A percentile compares a stretch with the other conserved stretches of the same genome.
Conservation (phyloP, 2,113 vertebrate species). For the Prietella phreatophila region DNA sequence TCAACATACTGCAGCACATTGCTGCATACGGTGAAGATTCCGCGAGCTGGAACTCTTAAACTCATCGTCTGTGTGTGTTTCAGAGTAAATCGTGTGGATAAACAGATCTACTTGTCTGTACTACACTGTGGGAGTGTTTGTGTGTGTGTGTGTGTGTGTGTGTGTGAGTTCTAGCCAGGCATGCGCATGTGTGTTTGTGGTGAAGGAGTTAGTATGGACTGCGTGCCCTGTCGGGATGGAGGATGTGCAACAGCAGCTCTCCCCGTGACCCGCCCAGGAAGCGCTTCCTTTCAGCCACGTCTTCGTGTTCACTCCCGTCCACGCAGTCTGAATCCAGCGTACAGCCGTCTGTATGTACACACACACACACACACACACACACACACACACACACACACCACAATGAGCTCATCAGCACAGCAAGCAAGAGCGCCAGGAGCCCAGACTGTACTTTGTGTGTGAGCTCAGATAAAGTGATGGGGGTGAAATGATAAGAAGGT, state of each 20-base stretch:
- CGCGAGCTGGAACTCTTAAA: background rate
- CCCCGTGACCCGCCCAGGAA: conserved; percentile 24
- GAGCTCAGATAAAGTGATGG: background rate
- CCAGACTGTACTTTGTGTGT: background rate
- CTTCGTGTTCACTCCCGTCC: conserved; percentile 21
- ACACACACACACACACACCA: background rate
- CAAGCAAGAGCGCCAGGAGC: background rate
- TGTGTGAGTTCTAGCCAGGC: no score
- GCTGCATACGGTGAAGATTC: conserved; percentile 12
- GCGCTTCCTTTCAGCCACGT: conserved; percentile 16
- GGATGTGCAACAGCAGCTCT: conserved; percentile 34
- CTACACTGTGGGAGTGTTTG: background rate
- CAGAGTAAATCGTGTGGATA: background rate
- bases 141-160: no score
- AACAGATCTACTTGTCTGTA: background rate
- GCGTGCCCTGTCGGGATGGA: conserved; percentile 29
- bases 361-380: background rate
- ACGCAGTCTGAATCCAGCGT: conserved; percentile 39
- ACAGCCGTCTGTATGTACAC: conserved; percentile 35
- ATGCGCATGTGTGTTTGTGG: background rate
- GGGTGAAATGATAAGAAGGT: no score
- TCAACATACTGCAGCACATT: background rate
- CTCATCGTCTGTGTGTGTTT: background rate
- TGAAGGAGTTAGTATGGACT: conserved; percentile 16
- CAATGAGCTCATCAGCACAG: background rate